Conservation (phyloP, 1,140 invertebrate genomes). For the Dermatophagoides farinae region DNA sequence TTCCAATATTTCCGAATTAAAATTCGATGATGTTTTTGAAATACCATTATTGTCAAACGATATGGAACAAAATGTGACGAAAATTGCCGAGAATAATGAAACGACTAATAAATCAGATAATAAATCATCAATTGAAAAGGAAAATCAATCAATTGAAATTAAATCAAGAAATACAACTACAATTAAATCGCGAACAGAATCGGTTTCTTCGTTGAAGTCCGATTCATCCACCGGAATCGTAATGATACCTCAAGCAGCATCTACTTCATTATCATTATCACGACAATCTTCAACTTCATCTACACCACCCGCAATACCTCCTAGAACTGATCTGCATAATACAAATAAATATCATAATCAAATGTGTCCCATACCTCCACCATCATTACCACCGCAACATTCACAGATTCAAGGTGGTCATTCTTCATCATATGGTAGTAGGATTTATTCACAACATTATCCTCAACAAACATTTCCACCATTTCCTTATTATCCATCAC, state of each 20-base stretch:
- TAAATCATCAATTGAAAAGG: background rate
- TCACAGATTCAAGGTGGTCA: background rate
- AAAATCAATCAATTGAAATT: background rate
- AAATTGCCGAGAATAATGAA: background rate
- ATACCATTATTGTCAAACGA: background rate
- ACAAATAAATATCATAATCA: background rate
- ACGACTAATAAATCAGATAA: background rate
- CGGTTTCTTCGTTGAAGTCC: background rate
- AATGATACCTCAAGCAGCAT: background rate
- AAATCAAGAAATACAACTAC: background rate
- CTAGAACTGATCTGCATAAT: background rate
- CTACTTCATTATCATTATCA: background rate
- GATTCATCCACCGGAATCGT: too few species aligned
- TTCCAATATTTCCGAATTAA: background rate
- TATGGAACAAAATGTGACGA: background rate
- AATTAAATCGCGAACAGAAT: background rate
- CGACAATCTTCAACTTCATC: constrained; percentile 1
- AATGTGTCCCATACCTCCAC: background rate
- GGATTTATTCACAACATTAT: background rate
- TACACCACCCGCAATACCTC: constrained; percentile 1
- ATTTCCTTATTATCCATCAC: background rate
- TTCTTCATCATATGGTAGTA: background rate
- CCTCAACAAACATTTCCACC: background rate
- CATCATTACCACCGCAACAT: background rate
- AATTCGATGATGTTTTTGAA: background rate